Conservation (phyloP, 2,888 invertebrate genomes). For the Pandemis corylana region DNA sequence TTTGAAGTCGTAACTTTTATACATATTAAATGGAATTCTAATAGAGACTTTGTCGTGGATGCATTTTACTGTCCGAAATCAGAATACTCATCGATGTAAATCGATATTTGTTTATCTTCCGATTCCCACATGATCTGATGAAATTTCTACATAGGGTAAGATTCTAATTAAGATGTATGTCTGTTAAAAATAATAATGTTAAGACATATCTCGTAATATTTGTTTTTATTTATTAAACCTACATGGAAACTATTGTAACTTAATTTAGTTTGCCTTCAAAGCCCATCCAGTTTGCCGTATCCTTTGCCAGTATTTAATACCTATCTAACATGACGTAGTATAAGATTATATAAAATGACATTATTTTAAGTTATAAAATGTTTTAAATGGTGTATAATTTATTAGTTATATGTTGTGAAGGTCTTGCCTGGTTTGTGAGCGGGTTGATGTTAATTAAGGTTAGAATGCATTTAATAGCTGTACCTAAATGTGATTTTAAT, state of each 20-base stretch:
- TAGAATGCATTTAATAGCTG: conserved; percentile 50
- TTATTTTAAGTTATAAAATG: conserved; percentile 36
- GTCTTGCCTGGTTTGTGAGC: conserved; percentile 59
- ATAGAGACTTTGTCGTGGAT: too few species aligned
- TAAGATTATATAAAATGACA: conserved; percentile 34
- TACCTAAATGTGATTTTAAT: conserved; percentile 48
- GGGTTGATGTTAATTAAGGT: conserved; percentile 42
- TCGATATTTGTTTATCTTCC: background rate
- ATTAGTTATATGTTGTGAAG: conserved; percentile 53
- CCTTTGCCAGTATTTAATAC: conserved; percentile 46
- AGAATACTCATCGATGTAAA: background rate
- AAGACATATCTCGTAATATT: background rate
- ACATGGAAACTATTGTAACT: too few species aligned
- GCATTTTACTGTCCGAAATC: background rate
- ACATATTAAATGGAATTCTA: background rate
- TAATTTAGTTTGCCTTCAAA: background rate
- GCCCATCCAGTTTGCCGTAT: conserved; percentile 44
- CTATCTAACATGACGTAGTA: conserved; percentile 27
- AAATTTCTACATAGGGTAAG: background rate
- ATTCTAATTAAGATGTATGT: background rate
- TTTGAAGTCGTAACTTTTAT: background rate
- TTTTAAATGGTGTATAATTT: conserved; percentile 38
- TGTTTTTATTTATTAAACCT: background rate
- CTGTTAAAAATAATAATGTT: background rate
- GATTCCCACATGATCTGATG: background rate